Evolutionary conservation across 2,888 invertebrate genomes (phyloP).

Genomic region (Polia nebulosa): DNA sequence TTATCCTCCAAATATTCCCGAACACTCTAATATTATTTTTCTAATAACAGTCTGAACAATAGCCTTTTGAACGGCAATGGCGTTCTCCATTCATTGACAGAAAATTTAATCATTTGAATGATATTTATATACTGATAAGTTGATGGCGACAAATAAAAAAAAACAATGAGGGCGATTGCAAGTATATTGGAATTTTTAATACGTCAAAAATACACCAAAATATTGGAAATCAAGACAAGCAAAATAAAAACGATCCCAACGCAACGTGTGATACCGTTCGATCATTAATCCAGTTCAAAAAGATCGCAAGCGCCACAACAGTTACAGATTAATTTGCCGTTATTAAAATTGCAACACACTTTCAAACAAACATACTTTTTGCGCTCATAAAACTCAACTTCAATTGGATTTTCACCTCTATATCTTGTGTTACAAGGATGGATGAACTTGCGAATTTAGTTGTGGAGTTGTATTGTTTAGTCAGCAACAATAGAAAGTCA

Average conservation of each 20-base stretch:
- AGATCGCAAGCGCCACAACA: slow-evolving; percentile 53
- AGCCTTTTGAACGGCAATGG: too few species aligned
- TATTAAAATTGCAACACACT: slow-evolving; percentile 69
- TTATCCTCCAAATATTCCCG: too few species aligned
- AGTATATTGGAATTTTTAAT: neutral
- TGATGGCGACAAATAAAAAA: too few species aligned
- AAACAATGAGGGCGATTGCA: too few species aligned
- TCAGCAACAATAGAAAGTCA: slow-evolving; percentile 66
- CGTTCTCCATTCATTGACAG: too few species aligned
- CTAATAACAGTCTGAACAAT: too few species aligned
- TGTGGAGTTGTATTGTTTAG: slow-evolving; percentile 1
- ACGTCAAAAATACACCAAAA: neutral
- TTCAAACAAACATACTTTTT: slow-evolving; percentile 41
- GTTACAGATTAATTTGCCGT: slow-evolving; percentile 67
- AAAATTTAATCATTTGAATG: too few species aligned
- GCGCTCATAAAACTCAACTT: neutral
- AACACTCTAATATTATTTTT: too few species aligned
- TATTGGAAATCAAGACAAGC: neutral
- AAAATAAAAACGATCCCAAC: neutral
- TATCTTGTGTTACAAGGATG: fast-evolving
- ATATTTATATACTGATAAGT: too few species aligned
- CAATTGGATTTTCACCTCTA: slow-evolving; percentile 41
- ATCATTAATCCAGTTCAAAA: slow-evolving; percentile 42
- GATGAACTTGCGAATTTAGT: slow-evolving; percentile 11
- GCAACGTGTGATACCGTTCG: slow-evolving; percentile 56